phyloP scores from a whole-genome alignment of 2,888 invertebrate species.

The Resseliella maxima region DNA sequence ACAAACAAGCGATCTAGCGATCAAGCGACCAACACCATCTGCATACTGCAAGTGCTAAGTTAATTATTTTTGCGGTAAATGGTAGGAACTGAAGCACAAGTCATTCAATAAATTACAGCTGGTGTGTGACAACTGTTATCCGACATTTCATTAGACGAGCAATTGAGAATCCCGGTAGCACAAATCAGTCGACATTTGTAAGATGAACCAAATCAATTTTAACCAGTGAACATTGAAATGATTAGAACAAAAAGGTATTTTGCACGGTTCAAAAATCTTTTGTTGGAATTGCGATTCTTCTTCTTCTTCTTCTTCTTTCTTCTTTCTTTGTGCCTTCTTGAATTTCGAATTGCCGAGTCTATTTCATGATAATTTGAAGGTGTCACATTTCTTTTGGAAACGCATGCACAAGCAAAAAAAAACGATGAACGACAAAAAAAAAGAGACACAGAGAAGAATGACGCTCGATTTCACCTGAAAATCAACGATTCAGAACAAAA shows the following conservation, averaged over 20 bases:
- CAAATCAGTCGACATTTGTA: not conserved
- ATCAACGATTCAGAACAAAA: slow-evolving; percentile 17
- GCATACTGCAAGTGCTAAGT: slow-evolving; percentile 15
- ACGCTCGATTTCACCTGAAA: slow-evolving; percentile 22
- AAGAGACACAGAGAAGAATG: not conserved
- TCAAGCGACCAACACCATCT: not conserved
- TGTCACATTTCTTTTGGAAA: not conserved
- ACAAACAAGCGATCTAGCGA: not conserved
- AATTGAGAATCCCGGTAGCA: slow-evolving; percentile 11
- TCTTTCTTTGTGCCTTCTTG: not conserved
- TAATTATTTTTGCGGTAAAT: slow-evolving; percentile 36
- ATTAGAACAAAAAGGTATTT: not conserved
- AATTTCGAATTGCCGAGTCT: slow-evolving; percentile 4
- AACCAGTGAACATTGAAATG: not conserved
- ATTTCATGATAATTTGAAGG: not conserved
- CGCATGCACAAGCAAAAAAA: not conserved
- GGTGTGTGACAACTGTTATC: not conserved
- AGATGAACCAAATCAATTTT: slow-evolving; percentile 18
- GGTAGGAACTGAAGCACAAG: not conserved
- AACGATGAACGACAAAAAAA: not conserved
- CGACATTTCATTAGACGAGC: not conserved
- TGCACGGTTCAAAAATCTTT: not conserved
- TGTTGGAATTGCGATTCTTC: not conserved
- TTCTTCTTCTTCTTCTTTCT: not conserved
- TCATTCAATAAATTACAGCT: slow-evolving; percentile 31